A percentile compares a stretch with the other conserved stretches of the same genome.
Conservation (phyloP, 2,113 vertebrate species). For the Meriones unguiculatus region DNA sequence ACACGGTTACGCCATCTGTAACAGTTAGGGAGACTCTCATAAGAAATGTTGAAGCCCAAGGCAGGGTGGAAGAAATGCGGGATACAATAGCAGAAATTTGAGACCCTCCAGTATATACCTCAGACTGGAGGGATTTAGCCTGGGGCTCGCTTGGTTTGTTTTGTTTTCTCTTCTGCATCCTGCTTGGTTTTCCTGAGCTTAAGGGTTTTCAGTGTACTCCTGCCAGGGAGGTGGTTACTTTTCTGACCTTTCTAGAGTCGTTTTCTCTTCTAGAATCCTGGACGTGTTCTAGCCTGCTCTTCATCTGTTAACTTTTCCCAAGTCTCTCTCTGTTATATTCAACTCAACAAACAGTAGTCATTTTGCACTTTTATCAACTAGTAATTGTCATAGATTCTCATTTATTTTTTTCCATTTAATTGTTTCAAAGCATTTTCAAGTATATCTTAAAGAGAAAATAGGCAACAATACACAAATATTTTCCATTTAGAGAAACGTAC, state of each 20-base stretch:
- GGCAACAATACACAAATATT: not conserved
- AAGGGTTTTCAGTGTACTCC: constrained; percentile 8
- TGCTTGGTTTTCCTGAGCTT: constrained; percentile 19
- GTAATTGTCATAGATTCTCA: constrained; percentile 37
- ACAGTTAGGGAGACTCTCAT: not conserved
- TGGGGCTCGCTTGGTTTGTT: not conserved
- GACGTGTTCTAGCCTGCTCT: not conserved
- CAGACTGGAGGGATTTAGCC: not conserved
- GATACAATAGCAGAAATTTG: not conserved
- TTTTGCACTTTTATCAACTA: not conserved
- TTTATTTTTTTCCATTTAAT: constrained; percentile 52
- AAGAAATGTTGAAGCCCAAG: not conserved
- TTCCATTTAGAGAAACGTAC: not conserved
- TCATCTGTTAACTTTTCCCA: constrained; percentile 50
- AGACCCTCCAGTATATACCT: not conserved
- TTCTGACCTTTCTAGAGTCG: not conserved
- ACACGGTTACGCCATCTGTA: not conserved
- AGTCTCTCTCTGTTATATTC: constrained; percentile 57
- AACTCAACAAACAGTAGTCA: constrained; percentile 39
- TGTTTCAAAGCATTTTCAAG: constrained; percentile 35
- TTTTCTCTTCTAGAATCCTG: constrained; percentile 29
- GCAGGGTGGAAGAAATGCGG: not conserved
- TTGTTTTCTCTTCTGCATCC: constrained; percentile 46
- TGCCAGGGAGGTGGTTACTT: constrained; percentile 45
- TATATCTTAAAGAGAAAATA: constrained; percentile 15